Percentiles rank a stretch among this genome's conserved stretches.
Conservation (phyloP, 2,888 invertebrate species). For the Shargacucullia verbasci region DNA sequence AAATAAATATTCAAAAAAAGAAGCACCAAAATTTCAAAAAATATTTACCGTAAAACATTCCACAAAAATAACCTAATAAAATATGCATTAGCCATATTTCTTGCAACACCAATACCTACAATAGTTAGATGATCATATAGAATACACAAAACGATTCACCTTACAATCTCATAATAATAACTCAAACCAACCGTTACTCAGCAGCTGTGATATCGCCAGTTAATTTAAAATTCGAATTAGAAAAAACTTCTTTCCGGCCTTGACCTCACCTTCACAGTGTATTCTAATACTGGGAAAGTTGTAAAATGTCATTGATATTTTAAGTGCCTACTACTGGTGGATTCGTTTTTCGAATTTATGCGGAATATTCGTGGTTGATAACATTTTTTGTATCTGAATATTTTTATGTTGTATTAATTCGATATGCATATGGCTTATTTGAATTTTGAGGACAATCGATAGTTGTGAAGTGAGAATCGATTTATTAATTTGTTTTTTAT, state of each 20-base stretch:
- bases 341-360: constrained; percentile 26
- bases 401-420: neutral
- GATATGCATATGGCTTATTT: constrained; percentile 3
- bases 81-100: constrained; percentile 43
- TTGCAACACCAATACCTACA: constrained; percentile 29
- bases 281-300: constrained; percentile 44
- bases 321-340: constrained; percentile 29
- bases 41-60: constrained; percentile 20
- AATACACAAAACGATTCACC: constrained; percentile 23
- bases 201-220: constrained; percentile 44
- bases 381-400: neutral
- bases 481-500: constrained; percentile 14
- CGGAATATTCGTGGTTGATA: constrained; percentile 1
- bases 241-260: constrained; percentile 59
- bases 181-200: constrained; percentile 49
- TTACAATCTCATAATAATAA: constrained; percentile 41
- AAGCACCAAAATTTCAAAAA: constrained; percentile 13
- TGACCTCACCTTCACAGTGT: constrained; percentile 57
- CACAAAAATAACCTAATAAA: constrained; percentile 30
- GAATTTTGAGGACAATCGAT: constrained; percentile 15
- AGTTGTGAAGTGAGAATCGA: constrained; percentile 7
- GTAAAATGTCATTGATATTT: constrained; percentile 47
- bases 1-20: too few relatives aligned
- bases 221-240: constrained; percentile 56
- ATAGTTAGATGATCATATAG: constrained; percentile 30